Conservation (phyloP, 2,113 vertebrate species). For the Blennius ocellaris region DNA sequence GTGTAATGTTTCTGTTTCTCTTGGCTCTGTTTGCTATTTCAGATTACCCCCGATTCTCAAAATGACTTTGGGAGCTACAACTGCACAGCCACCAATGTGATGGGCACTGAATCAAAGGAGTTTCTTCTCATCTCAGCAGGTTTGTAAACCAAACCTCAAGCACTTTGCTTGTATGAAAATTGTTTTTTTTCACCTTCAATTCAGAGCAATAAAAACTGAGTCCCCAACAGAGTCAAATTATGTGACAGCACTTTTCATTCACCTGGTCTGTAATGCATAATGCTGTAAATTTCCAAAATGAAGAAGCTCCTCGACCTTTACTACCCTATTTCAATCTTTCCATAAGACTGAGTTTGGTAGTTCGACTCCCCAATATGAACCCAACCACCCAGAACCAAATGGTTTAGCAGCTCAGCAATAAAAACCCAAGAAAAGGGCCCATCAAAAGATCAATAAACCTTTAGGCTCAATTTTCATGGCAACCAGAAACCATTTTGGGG, state of each 20-base stretch:
- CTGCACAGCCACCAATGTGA: slow-evolving; percentile 93
- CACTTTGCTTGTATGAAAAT: background rate
- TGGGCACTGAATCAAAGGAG: slow-evolving; percentile 94
- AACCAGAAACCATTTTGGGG: background rate
- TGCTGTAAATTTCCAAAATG: background rate
- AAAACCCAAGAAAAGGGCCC: background rate
- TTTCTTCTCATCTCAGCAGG: slow-evolving; percentile 97
- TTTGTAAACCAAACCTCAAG: slow-evolving; percentile 64
- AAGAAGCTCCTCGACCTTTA: background rate
- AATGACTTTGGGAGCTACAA: slow-evolving; percentile 98
- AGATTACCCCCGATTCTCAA: slow-evolving; percentile 96
- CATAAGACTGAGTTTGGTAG: background rate
- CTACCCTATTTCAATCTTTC: background rate
- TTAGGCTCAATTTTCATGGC: slow-evolving; percentile 3
- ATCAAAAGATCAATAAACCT: background rate
- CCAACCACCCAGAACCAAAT: background rate
- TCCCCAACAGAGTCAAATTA: background rate
- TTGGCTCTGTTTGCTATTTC: slow-evolving; percentile 11
- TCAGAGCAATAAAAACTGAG: background rate
- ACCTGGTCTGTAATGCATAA: no score
- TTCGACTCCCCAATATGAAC: background rate
- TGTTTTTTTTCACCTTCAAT: no score
- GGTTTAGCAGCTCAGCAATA: background rate
- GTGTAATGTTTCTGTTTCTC: slow-evolving; percentile 5
- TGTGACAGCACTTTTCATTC: background rate